Conservation (phyloP, 1,140 invertebrate genomes). For the Diabrotica undecimpunctata region DNA sequence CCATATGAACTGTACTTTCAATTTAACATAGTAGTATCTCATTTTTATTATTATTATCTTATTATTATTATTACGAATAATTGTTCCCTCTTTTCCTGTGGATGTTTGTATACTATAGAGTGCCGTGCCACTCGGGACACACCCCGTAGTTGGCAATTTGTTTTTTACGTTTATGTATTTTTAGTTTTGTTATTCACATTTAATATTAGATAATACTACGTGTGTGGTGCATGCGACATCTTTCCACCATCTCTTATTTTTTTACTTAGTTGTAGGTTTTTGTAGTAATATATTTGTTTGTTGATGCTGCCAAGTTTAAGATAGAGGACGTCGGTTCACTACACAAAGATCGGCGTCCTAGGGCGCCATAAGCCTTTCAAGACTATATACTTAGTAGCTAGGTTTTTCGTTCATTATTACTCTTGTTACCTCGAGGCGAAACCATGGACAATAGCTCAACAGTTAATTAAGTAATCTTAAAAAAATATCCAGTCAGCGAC, state of each 20-base stretch:
- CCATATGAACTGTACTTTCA: conserved; percentile 38
- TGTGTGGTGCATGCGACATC: conserved; percentile 46
- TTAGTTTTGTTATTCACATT: conserved; percentile 40
- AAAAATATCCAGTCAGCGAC: too few relatives aligned
- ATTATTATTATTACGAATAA: conserved; percentile 7
- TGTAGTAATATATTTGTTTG: conserved; percentile 47
- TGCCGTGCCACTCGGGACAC: conserved; percentile 39
- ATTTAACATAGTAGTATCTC: conserved; percentile 17
- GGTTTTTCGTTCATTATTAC: conserved; percentile 28
- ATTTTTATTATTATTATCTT: conserved; percentile 29
- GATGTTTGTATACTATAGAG: conserved; percentile 31
- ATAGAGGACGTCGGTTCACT: conserved; percentile 35
- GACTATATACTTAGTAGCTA: conserved; percentile 42
- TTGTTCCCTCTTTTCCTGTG: conserved; percentile 22
- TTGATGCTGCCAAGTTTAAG: conserved; percentile 50
- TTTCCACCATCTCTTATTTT: conserved; percentile 39
- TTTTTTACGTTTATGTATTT: conserved; percentile 26
- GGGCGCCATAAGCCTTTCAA: conserved; percentile 23
- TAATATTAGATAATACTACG: conserved; percentile 36
- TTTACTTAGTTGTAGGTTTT: conserved; percentile 46
- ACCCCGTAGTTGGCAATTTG: conserved; percentile 28
- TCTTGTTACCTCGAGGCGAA: conserved; percentile 10
- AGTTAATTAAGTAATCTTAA: too few relatives aligned
- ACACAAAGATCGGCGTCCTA: conserved; percentile 10
- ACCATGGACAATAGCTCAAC: conserved; percentile 5